phyloP scores from a whole-genome alignment of 2,888 invertebrate species.

The Strigamia crassipes region DNA sequence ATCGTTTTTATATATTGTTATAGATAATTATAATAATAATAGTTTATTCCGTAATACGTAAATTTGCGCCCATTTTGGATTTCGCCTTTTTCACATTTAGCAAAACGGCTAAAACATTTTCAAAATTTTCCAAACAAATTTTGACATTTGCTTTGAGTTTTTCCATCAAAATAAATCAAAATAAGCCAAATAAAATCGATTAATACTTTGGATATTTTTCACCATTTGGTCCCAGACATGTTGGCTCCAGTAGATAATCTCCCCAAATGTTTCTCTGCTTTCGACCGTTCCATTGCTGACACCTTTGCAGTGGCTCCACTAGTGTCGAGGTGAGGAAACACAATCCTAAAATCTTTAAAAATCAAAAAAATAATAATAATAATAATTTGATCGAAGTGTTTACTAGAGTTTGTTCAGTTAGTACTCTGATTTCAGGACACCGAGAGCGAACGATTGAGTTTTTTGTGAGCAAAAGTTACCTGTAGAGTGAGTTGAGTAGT shows the following conservation, averaged over 20 bases:
- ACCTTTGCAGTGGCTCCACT: constrained; percentile 18
- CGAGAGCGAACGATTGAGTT: background rate
- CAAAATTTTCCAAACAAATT: too few species aligned
- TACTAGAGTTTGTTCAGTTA: too few species aligned
- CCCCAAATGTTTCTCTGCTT: constrained; percentile 73
- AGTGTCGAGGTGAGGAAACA: background rate
- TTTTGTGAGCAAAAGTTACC: constrained; percentile 8
- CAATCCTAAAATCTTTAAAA: background rate
- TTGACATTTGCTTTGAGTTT: background rate
- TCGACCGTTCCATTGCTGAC: constrained; percentile 47
- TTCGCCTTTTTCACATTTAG: too few species aligned
- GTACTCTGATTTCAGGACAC: background rate
- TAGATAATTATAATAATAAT: too few species aligned
- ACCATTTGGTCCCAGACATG: constrained; percentile 82
- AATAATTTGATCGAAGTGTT: too few species aligned
- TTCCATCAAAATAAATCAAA: background rate
- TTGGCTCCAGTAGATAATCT: constrained; percentile 79
- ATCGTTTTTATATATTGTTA: too few species aligned
- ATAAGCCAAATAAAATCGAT: background rate
- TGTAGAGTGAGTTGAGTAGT: background rate
- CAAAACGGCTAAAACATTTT: too few species aligned
- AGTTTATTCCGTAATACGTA: too few species aligned
- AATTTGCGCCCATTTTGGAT: too few species aligned
- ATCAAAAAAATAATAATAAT: too few species aligned
- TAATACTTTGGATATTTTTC: constrained; percentile 80